These are phyloP conservation scores for Metridium senile DNA, from an alignment of 92 coral and sea anemone genomes.

Conservation along the genomic window DNA sequence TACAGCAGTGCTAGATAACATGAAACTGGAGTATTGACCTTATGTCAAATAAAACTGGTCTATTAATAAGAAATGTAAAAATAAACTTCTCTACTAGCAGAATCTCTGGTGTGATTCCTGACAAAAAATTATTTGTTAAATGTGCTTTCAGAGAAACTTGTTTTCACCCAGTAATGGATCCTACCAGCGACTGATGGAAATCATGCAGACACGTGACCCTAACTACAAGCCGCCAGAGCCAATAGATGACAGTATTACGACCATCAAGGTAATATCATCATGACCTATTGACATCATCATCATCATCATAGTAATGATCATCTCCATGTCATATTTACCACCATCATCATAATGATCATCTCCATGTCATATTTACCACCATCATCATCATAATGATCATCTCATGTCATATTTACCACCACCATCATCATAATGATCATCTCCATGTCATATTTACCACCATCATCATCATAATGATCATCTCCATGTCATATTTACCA, in stretches of 20 bases:
- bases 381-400: background rate
- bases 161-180: slow-evolving; percentile 79
- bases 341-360: background rate
- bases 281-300: background rate
- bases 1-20: too few species aligned
- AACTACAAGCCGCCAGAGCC: slow-evolving; percentile 93
- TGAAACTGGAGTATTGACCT: too few species aligned
- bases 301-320: background rate
- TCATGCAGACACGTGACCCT: slow-evolving; percentile 95
- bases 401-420: background rate
- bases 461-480: background rate
- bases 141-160: slow-evolving; percentile 81
- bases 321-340: background rate
- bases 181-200: slow-evolving; percentile 78
- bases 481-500: background rate
- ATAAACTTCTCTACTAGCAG: too few species aligned
- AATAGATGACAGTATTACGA: slow-evolving; percentile 62
- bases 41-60: too few species aligned
- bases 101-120: too few species aligned
- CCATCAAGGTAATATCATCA: slow-evolving; percentile 61
- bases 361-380: background rate
- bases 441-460: background rate
- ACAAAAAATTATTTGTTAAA: too few species aligned
- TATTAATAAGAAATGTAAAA: too few species aligned
- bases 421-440: background rate